A percentile compares a stretch with the other conserved stretches of the same genome.
Evolutionary conservation across 2,888 invertebrate genomes (phyloP).

Genomic region (Pantelozetes paolii): DNA sequence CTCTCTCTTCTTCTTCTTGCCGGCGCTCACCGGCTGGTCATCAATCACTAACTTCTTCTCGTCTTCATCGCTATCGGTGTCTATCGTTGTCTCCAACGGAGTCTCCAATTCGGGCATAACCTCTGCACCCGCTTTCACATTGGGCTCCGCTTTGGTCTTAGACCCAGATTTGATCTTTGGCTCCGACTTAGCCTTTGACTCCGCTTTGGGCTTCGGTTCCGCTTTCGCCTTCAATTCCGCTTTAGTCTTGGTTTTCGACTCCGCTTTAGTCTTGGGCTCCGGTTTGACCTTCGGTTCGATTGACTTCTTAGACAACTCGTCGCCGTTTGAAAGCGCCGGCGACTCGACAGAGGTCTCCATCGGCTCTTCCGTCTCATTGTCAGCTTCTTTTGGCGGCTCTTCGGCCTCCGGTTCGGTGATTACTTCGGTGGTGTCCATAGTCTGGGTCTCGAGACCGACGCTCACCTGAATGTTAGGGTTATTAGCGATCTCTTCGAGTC

Average conservation of each 20-base stretch:
- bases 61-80: conserved; percentile 44
- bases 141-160: too few relatives aligned
- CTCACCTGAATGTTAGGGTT: conserved; percentile 55
- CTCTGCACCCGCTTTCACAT: too few relatives aligned
- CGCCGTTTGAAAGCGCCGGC: conserved; percentile 29
- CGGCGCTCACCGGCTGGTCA: conserved; percentile 48
- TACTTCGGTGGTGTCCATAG: too few relatives aligned
- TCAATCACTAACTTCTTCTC: conserved; percentile 52
- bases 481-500: conserved; percentile 78
- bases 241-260: too few relatives aligned
- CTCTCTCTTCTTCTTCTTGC: background rate
- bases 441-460: conserved; percentile 33
- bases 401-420: conserved; percentile 25
- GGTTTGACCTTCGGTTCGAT: too few relatives aligned
- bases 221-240: conserved; percentile 43
- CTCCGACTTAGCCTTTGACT: too few relatives aligned
- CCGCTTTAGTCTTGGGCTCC: too few relatives aligned
- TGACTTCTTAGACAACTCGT: conserved; percentile 43
- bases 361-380: background rate
- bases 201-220: conserved; percentile 39
- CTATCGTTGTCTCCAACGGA: too few relatives aligned
- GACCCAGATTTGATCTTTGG: too few relatives aligned
- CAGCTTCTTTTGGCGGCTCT: conserved; percentile 24
- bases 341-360: background rate
- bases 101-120: too few relatives aligned